phyloP scores from a whole-genome alignment of 2,888 invertebrate species.

The Papilio elwesi region DNA sequence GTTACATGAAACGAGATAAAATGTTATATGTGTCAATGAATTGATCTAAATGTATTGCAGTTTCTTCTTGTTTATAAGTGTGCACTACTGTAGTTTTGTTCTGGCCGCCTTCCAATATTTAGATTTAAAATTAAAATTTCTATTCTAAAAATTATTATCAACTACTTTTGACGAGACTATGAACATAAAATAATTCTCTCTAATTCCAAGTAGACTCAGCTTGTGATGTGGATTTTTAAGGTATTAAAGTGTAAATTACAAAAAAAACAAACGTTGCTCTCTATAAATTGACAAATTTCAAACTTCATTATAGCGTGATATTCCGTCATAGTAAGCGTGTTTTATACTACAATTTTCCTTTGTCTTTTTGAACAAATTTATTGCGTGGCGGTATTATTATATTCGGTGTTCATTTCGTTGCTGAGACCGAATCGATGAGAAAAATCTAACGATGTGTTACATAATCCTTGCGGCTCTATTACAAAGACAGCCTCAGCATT shows the following conservation, averaged over 20 bases:
- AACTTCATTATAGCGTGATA: too few relatives aligned
- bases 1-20: conserved; percentile 11
- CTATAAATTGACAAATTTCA: too few relatives aligned
- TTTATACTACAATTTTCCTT: too few relatives aligned
- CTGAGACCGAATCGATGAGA: conserved; percentile 29
- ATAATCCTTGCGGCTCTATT: conserved; percentile 22
- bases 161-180: background rate
- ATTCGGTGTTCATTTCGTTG: conserved; percentile 1
- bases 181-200: background rate
- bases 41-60: conserved; percentile 22
- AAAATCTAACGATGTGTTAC: conserved; percentile 21
- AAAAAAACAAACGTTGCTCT: too few relatives aligned
- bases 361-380: background rate
- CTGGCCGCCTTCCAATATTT: conserved; percentile 26
- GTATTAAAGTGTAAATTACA: too few relatives aligned
- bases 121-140: conserved; percentile 18
- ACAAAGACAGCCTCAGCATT: conserved; percentile 6
- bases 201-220: background rate
- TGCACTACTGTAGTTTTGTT: conserved; percentile 7
- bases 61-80: conserved; percentile 8
- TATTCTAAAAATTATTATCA: background rate
- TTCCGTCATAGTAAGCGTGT: too few relatives aligned
- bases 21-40: conserved; percentile 14
- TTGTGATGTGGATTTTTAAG: too few relatives aligned
- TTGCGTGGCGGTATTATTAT: conserved; percentile 3